Base-by-base conservation (phyloP, 2,113 vertebrate species). In the Glaucidium brasilianum region DNA sequence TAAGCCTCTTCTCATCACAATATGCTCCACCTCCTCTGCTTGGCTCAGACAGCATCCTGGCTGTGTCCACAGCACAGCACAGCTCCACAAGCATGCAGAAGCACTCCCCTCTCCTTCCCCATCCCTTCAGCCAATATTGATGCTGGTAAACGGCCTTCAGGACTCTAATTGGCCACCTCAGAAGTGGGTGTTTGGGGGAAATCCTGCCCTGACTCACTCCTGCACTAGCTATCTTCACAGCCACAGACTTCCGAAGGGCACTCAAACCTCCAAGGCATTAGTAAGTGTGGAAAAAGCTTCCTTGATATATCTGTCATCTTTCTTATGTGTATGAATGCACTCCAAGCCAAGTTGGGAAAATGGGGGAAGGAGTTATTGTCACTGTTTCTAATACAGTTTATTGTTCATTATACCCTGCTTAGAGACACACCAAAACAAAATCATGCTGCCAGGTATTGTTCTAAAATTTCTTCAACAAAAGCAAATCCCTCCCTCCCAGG, bases 381-480 rank as follows among this genome's bases (percentile, higher is more conserved):
- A 77, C 93, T 89, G 84, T 94, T 97, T 91, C 93, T 82, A 96
- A 85, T 85, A 86, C 95, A 84, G 86, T 74, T 88, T 85, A 97
- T 97, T 98, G 97, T 97, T 97, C 94, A 83, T 94, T 63, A 91
- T 53, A 79, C n/a, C 79, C 87, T 76, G 96, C 90, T 95, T 94
- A 95, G 89, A 96, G 92, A 91, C 15, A 0, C n/a, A 63, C 4
- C 11, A 88, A 94, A 94, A 85, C 58, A 85, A 74, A 85, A 89
- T 34, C 39, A 52, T 0, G 1, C 49, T 94, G 87, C 89, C 94
- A 94, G 87, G 77, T 83, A 97, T 79, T 89, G 89, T 90, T 92
- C 92, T 92, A 43, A 81, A 94, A 92, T 81, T 62, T 88, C 59
- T 90, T 71, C 73, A 78, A 13, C 76, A 78, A 87, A 83, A 66